These are phyloP conservation scores for Coremacera marginata DNA, from an alignment of 2,888 invertebrate species.

Conservation along the genomic window DNA sequence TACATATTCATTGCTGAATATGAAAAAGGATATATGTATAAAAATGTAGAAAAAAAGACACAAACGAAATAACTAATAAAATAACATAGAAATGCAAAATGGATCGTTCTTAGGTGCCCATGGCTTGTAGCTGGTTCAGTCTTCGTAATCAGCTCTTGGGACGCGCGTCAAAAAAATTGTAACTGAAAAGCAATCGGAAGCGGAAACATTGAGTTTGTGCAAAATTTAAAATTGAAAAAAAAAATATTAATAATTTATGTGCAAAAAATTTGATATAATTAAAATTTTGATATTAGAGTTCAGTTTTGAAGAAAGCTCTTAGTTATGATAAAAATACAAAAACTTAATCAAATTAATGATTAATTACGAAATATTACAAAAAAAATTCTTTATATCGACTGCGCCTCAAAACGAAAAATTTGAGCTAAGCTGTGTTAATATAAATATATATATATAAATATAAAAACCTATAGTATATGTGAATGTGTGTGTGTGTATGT, in stretches of 20 bases:
- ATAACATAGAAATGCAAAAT: conserved; percentile 20
- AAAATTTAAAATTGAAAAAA: neutral
- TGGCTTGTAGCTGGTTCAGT: conserved; percentile 59
- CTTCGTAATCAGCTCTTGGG: conserved; percentile 62
- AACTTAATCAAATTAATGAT: conserved; percentile 3
- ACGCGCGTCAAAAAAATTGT: conserved; percentile 48
- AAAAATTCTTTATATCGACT: neutral
- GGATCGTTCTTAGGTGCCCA: conserved; percentile 46
- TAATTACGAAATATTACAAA: conserved; percentile 26
- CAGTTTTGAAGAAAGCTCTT: too few species aligned
- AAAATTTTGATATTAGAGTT: conserved; percentile 17
- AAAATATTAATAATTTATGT: neutral
- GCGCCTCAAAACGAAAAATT: neutral
- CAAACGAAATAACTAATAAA: conserved; percentile 19
- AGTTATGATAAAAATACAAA: neutral
- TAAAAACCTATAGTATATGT: neutral
- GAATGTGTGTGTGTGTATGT: neutral
- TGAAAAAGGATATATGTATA: conserved; percentile 40
- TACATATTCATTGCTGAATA: conserved; percentile 48
- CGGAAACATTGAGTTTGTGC: conserved; percentile 41
- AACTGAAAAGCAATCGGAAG: conserved; percentile 39
- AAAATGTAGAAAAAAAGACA: conserved; percentile 10
- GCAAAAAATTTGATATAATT: conserved; percentile 26
- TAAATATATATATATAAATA: neutral
- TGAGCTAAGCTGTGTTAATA: neutral